phyloP scores from a whole-genome alignment of 2,888 invertebrate genomes.

The Julus scanicus region DNA sequence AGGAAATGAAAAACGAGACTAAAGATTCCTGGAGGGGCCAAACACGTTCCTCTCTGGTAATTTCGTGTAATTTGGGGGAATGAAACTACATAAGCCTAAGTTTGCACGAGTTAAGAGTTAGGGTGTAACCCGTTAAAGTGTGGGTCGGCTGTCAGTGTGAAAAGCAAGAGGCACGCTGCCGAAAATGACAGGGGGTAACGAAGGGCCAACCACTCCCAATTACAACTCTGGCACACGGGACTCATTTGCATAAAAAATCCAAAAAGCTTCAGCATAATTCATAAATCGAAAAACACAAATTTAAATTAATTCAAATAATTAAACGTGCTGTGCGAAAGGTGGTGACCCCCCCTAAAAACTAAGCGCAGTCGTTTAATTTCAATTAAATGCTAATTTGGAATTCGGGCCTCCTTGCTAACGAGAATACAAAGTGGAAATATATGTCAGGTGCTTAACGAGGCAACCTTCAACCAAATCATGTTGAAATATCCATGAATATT shows the following conservation, averaged over 20 bases:
- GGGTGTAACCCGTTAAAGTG: conserved; percentile 36
- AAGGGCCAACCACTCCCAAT: conserved; percentile 23
- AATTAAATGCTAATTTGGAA: background rate
- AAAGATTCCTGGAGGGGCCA: background rate
- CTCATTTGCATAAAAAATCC: too few relatives aligned
- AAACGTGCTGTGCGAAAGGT: background rate
- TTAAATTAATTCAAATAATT: conserved; percentile 32
- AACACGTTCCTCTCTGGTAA: conserved; percentile 21
- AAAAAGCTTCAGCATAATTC: background rate
- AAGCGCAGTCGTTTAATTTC: background rate
- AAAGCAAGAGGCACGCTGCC: background rate
- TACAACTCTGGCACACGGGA: background rate
- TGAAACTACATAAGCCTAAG: background rate
- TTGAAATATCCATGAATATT: too few relatives aligned
- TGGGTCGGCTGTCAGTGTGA: background rate
- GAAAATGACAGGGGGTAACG: background rate
- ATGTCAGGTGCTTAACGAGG: too few relatives aligned
- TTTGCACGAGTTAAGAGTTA: background rate
- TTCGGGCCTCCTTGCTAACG: background rate
- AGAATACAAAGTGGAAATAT: too few relatives aligned
- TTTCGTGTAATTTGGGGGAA: conserved; percentile 7
- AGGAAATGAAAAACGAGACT: conserved; percentile 10
- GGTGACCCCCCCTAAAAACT: background rate
- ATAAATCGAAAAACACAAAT: background rate
- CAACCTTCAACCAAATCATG: too few relatives aligned